Evolutionary conservation across 2,113 vertebrate species (phyloP).

Genomic region (Spea multiplicata): DNA sequence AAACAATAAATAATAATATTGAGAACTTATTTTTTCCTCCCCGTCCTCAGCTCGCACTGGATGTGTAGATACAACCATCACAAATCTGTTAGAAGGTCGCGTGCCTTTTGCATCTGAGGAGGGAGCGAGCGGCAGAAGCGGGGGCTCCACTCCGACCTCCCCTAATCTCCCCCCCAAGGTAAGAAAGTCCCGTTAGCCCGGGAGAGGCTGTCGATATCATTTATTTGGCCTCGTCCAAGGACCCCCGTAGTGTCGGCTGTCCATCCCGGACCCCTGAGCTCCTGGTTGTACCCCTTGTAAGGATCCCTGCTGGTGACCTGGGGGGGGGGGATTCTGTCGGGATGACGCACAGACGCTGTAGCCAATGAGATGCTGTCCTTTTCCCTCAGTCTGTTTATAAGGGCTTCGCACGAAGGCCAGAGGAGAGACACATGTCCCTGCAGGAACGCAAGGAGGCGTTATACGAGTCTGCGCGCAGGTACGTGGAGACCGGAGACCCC

Average conservation of each 20-base stretch:
- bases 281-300: conserved; percentile 50
- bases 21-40: not conserved
- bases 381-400: conserved; percentile 68
- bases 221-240: too few species aligned
- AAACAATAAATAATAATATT: too few species aligned
- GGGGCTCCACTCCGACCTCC: not conserved
- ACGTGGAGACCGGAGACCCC: not conserved
- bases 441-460: conserved; percentile 91
- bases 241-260: not conserved
- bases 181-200: not conserved
- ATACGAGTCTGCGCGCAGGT: conserved; percentile 93
- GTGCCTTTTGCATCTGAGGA: conserved; percentile 70
- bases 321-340: not conserved
- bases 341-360: not conserved
- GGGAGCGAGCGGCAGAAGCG: not conserved
- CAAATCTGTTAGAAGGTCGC: conserved; percentile 89
- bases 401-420: conserved; percentile 81
- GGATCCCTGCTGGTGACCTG: conserved; percentile 59
- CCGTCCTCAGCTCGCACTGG: conserved; percentile 72
- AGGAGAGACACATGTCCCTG: conserved; percentile 88
- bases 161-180: not conserved
- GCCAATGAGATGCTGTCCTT: conserved; percentile 32
- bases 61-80: conserved; percentile 93
- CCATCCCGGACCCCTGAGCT: conserved; percentile 51
- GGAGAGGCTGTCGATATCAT: too few species aligned